Evolutionary conservation across 2,113 vertebrate genomes (phyloP).

Genomic region (Tricholaema leucomelas): DNA sequence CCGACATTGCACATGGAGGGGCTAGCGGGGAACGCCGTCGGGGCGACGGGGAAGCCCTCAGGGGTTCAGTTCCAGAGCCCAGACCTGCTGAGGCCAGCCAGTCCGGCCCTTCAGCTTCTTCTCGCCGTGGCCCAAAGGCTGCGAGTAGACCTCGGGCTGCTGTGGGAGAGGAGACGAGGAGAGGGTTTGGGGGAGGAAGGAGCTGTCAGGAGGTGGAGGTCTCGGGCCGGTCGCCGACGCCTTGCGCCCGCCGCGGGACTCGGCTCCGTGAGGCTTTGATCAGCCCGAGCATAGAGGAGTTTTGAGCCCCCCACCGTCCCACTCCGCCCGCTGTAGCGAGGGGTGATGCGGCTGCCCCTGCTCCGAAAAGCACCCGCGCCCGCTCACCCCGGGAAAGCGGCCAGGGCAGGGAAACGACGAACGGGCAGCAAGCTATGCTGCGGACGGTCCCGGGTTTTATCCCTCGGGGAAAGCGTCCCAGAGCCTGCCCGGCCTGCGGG

Average conservation of each 20-base stretch:
- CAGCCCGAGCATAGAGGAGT: not conserved
- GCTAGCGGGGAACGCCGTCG: not conserved
- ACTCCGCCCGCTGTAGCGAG: not conserved
- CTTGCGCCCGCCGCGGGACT: not conserved
- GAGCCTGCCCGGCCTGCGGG: not conserved
- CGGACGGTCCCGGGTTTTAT: not conserved
- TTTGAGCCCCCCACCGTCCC: not conserved
- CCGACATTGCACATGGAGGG: slow-evolving; percentile 52
- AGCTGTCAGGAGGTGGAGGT: not conserved
- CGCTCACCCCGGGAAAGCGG: not conserved
- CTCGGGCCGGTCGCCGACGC: not conserved
- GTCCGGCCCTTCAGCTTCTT: slow-evolving; percentile 94
- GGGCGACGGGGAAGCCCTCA: slow-evolving; percentile 67
- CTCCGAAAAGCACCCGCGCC: not conserved
- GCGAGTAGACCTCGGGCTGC: slow-evolving; percentile 82
- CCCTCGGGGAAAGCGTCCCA: not conserved
- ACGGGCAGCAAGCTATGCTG: not conserved
- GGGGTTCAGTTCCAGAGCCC: slow-evolving; percentile 95
- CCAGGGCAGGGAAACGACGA: not conserved
- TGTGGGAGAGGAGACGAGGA: slow-evolving; percentile 41
- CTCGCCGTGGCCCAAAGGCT: slow-evolving; percentile 79
- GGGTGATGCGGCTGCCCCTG: not conserved
- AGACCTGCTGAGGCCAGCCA: slow-evolving; percentile 98
- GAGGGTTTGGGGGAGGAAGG: not conserved
- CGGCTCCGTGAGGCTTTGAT: not conserved